Evolutionary conservation across 1,140 invertebrate genomes (phyloP).

Genomic region (Lanistes nyassanus): DNA sequence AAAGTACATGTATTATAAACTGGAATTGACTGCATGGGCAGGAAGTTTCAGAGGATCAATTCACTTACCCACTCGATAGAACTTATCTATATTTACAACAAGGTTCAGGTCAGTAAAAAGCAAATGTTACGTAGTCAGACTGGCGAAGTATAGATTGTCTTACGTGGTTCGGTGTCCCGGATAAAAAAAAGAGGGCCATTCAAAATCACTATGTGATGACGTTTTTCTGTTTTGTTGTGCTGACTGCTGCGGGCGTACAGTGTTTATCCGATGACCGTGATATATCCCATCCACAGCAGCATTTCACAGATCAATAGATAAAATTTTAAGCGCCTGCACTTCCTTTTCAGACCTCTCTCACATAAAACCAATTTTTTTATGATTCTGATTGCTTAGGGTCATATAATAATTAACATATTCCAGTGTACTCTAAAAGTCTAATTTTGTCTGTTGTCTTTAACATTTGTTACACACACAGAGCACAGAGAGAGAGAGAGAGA

Average conservation of each 20-base stretch:
- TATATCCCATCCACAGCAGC: not conserved
- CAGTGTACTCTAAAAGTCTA: too few species aligned
- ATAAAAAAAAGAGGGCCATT: too few species aligned
- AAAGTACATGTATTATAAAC: not conserved
- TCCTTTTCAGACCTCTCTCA: not conserved
- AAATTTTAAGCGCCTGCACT: not conserved
- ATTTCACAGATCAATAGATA: not conserved
- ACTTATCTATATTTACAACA: too few species aligned
- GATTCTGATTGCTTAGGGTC: too few species aligned
- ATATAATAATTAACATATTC: not conserved
- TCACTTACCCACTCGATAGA: too few species aligned
- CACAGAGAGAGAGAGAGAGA: not conserved
- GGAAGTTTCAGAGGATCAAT: too few species aligned
- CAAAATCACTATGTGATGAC: too few species aligned
- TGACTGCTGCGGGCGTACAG: not conserved
- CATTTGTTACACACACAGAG: not conserved
- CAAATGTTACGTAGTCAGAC: not conserved
- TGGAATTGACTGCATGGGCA: not conserved
- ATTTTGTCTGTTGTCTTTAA: not conserved
- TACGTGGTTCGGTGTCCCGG: too few species aligned
- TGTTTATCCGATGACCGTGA: not conserved
- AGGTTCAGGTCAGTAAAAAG: too few species aligned
- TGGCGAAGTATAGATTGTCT: not conserved
- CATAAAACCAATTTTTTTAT: not conserved
- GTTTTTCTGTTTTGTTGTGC: not conserved